Percentiles rank a stretch among this genome's conserved stretches.
These are phyloP conservation scores for Sebastes baramenuke DNA, from an alignment of 2,797 vertebrate species.

Conservation along the genomic window DNA sequence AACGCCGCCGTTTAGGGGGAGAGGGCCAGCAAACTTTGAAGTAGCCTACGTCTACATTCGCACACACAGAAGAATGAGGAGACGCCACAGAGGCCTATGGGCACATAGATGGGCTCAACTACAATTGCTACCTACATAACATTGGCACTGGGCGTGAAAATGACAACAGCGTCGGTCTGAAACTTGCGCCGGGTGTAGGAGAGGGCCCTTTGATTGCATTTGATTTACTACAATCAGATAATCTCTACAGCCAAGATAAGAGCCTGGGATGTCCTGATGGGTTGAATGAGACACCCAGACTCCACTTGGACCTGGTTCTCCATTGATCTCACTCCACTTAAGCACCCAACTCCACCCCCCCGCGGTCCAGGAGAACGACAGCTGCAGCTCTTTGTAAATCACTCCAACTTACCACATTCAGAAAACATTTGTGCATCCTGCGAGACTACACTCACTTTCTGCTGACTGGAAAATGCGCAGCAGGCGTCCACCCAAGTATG, in stretches of 20 bases:
- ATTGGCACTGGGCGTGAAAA: too few relatives aligned
- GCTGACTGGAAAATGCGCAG: conserved; percentile 51
- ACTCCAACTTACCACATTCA: conserved; percentile 57
- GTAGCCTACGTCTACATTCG: too few relatives aligned
- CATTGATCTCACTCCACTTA: conserved; percentile 36
- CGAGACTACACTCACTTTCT: conserved; percentile 33
- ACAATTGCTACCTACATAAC: too few relatives aligned
- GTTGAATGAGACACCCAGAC: background rate
- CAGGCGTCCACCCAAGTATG: conserved; percentile 69
- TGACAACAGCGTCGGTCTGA: too few relatives aligned
- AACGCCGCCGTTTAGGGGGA: too few relatives aligned
- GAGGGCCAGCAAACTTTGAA: too few relatives aligned
- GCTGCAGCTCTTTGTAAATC: conserved; percentile 69
- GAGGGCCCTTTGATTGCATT: background rate
- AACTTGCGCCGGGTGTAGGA: too few relatives aligned
- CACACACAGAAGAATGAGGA: too few relatives aligned
- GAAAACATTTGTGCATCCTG: conserved; percentile 65
- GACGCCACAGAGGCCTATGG: too few relatives aligned
- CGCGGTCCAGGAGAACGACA: conserved; percentile 52
- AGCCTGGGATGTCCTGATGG: background rate
- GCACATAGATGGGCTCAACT: too few relatives aligned
- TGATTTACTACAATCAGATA: background rate
- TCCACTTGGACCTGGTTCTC: conserved; percentile 17
- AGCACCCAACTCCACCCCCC: background rate
- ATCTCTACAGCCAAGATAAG: background rate